phyloP scores from a whole-genome alignment of 92 coral and sea anemone genomes.

The Meandrina meandrites region DNA sequence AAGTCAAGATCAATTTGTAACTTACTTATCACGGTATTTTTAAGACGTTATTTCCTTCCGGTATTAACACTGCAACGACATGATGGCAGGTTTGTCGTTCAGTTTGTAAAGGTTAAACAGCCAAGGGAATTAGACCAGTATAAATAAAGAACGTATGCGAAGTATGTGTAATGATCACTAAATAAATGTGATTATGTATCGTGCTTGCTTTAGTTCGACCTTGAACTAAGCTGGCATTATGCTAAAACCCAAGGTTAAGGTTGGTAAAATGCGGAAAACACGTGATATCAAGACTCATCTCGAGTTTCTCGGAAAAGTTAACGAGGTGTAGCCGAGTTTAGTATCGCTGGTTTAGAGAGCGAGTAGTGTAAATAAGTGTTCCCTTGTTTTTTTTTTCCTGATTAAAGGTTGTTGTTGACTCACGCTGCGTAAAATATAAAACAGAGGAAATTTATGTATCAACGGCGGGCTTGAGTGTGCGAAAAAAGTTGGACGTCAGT shows the following conservation, averaged over 20 bases:
- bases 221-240: neutral
- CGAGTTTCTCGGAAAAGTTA: neutral
- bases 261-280: neutral
- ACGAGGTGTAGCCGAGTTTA: no score
- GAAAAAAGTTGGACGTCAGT: no score
- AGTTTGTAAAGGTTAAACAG: neutral
- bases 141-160: neutral
- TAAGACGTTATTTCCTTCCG: neutral
- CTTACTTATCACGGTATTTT: neutral
- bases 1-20: neutral
- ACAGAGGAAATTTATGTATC: no score
- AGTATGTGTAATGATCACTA: neutral
- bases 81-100: neutral
- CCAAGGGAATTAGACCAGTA: neutral
- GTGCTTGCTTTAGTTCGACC: neutral
- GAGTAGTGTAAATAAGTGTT: no score
- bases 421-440: no score
- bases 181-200: neutral
- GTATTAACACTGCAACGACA: neutral
- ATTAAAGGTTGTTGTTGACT: no score
- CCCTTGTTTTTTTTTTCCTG: no score
- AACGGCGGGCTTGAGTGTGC: no score
- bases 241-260: slow-evolving; percentile 2
- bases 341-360: no score
- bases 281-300: neutral